Base-by-base conservation (phyloP, 1,140 invertebrate species). In the Eriosoma lanigerum region DNA sequence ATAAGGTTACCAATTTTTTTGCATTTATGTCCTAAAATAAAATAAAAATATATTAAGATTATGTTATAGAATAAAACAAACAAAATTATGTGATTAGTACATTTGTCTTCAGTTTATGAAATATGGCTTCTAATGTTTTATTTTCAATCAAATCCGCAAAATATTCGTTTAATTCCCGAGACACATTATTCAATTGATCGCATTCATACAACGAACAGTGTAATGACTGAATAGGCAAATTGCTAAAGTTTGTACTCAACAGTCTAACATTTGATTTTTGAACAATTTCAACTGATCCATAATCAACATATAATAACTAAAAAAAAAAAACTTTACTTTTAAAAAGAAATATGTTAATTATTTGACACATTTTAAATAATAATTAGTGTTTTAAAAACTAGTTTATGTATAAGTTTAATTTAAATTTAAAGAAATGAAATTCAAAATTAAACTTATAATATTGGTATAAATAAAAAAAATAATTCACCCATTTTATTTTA, bases 251-350 rank as follows among this genome's bases (percentile, higher is more conserved):
- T 19, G 1, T 21, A 48, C 24, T 38, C 6, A 78, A 62, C 17
- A 78, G 21, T 48, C 75, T 26, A 19, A 78, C 12, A 19, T 62
- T 24, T 19, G 21, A 9, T 48, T 62, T 78, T 26, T 5, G 2
- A 26, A 78, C 38, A n/a, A 44, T 29, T 62, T 78, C 56, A 17
- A 60, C 19, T 12, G 75, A 48, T 26, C 75, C 75, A 48, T 46
- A 78, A 60, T 78, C 75, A 19, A 78, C 56, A 48, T 78, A 78
- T 3, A 60, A 29, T n/a, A 78, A n/a, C 75, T 78, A 26, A 29
- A 46, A 70, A 26, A 50, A 9, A 50, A 26, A 0, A n/a, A 24
- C 24, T 46, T 68, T 66, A 17, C 38, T 10, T n/a, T 17, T 3
- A 58, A 24, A 6, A 58, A 58, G 1, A 58, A 26, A 24, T 26